phyloP scores from a whole-genome alignment of 2,113 vertebrate genomes.

The Motacilla alba region DNA sequence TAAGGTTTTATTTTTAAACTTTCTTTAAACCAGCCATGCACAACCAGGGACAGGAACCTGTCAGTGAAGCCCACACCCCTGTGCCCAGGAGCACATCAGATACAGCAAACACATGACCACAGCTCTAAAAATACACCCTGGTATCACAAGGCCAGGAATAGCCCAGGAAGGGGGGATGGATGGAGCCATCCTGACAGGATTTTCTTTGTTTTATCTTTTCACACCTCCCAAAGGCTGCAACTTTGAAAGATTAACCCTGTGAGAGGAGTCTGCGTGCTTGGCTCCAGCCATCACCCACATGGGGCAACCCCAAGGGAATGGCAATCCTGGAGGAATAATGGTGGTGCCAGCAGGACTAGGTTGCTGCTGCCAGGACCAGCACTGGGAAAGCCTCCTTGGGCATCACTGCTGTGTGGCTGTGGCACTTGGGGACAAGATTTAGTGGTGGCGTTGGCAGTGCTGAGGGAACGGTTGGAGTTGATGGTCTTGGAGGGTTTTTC shows the following conservation, averaged over 20 bases:
- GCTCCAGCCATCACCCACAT: background rate
- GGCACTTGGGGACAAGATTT: background rate
- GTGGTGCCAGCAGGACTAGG: background rate
- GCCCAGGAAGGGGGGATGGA: background rate
- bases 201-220: conserved; percentile 6
- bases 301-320: background rate
- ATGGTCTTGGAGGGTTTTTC: background rate
- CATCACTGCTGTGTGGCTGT: background rate
- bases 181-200: background rate
- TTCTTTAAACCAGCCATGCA: background rate
- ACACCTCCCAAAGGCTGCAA: background rate
- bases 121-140: conserved; percentile 72
- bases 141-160: conserved; percentile 66
- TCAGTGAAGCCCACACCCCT: background rate
- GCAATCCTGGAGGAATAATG: background rate
- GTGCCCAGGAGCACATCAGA: background rate
- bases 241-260: background rate
- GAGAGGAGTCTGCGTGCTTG: fast-evolving
- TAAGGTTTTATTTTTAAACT: background rate
- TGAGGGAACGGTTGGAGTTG: fast-evolving
- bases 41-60: background rate
- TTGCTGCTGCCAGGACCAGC: background rate
- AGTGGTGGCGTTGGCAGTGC: background rate
- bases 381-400: background rate
- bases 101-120: conserved; percentile 70